phyloP scores from a whole-genome alignment of 2,888 invertebrate genomes.

The Gymnosoma rotundatum region DNA sequence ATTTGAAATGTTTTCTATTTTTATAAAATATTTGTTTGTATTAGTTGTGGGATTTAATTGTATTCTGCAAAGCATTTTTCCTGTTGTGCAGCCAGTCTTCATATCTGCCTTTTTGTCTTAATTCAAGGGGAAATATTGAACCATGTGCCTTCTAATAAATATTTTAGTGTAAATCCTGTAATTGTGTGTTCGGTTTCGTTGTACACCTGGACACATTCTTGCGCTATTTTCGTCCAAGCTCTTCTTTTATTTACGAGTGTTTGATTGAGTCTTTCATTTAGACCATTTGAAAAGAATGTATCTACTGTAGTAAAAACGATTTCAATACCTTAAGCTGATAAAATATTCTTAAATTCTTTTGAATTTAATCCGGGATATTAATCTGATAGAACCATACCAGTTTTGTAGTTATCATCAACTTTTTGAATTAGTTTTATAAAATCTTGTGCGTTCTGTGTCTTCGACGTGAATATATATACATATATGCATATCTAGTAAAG shows the following conservation, averaged over 20 bases:
- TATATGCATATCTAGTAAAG: too few species aligned
- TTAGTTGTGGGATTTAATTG: conserved; percentile 17
- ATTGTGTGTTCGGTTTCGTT: conserved; percentile 62
- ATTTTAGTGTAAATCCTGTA: conserved; percentile 58
- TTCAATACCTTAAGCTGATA: conserved; percentile 67
- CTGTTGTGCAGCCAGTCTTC: conserved; percentile 48
- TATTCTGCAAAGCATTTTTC: conserved; percentile 45
- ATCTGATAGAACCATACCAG: conserved; percentile 71
- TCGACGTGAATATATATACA: conserved; percentile 71
- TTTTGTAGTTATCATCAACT: conserved; percentile 62
- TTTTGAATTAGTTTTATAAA: conserved; percentile 74
- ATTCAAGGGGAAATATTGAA: conserved; percentile 54
- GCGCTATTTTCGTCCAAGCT: conserved; percentile 60
- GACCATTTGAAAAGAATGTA: conserved; percentile 63
- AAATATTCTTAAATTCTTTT: conserved; percentile 26
- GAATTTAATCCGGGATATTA: conserved; percentile 77
- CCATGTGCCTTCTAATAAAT: too few species aligned
- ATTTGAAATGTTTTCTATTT: conserved; percentile 40
- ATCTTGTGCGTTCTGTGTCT: conserved; percentile 52
- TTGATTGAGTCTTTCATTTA: conserved; percentile 30
- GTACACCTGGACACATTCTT: conserved; percentile 52
- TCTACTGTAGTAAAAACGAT: conserved; percentile 67
- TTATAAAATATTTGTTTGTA: conserved; percentile 60
- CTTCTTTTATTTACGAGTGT: conserved; percentile 65
- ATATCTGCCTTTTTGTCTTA: conserved; percentile 39